These are phyloP conservation scores for Calycopis cecrops DNA, from an alignment of 1,140 invertebrate genomes.

Conservation along the genomic window DNA sequence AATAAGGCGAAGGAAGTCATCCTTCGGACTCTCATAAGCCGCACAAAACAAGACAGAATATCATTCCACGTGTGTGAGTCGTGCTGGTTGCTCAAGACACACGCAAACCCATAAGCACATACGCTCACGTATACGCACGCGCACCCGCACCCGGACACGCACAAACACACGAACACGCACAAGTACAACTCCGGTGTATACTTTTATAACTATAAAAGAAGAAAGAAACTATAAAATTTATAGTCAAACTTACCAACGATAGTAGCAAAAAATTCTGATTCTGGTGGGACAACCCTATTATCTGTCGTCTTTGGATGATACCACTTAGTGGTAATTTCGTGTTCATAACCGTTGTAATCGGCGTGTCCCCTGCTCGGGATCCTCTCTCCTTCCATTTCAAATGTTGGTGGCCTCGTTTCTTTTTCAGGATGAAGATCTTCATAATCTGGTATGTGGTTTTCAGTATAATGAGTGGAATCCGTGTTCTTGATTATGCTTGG, in stretches of 20 bases:
- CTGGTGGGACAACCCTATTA: constrained; percentile 33
- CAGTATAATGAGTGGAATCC: constrained; percentile 42
- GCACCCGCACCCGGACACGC: too few species aligned
- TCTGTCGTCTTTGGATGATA: constrained; percentile 49
- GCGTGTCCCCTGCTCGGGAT: constrained; percentile 34
- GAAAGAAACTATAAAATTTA: too few species aligned
- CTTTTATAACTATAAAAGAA: too few species aligned
- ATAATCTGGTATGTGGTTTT: constrained; percentile 56
- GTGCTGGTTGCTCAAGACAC: too few species aligned
- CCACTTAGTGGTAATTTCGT: constrained; percentile 57
- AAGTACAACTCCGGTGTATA: too few species aligned
- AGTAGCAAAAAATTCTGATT: constrained; percentile 45
- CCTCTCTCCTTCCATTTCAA: constrained; percentile 15
- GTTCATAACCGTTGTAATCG: constrained; percentile 52
- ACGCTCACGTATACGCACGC: too few species aligned
- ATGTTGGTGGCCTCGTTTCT: constrained; percentile 48
- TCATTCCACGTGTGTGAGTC: too few species aligned
- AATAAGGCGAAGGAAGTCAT: too few species aligned
- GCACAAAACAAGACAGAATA: too few species aligned
- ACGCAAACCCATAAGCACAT: too few species aligned
- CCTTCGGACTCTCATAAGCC: too few species aligned
- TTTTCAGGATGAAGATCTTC: constrained; percentile 46
- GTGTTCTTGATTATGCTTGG: constrained; percentile 45
- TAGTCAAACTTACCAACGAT: constrained; percentile 57
- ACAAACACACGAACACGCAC: too few species aligned